Evolutionary conservation across 2,113 vertebrate genomes (phyloP), one percentile per base, ranked within the genome.

Genomic region (Peromyscus leucopus): DNA sequence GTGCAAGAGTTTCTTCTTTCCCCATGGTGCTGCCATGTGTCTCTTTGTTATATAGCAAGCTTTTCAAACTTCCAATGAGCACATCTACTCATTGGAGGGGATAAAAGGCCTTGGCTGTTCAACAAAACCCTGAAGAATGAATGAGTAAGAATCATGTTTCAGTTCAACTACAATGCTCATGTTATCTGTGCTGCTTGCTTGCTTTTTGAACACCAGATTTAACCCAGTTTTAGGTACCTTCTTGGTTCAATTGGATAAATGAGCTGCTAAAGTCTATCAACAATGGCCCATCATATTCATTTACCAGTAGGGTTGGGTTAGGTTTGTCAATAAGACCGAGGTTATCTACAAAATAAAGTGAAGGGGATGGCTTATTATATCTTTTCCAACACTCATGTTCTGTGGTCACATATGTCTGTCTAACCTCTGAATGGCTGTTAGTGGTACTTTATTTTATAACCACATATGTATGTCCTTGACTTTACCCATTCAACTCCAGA

Each of bases 401-500:
- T 94, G 26, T 87, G 61, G 67, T 55, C 67, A 76, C 10, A 61
- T 71, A 83, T 76, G 65, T 71, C 57, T 76, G 65, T 71, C 57
- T 90, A 85, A 69, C 11, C 33, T 87, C 22, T 76, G 65, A 94
- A 26, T 71, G 42, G 26, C 39, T 2, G 0, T 69, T 57, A 90
- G 48, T 33, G 89, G 82, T 78, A 90, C 12, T 83, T 96, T 72
- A 39, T 91, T 94, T 89, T 94, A 51, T 76, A 84, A 91, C 71
- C 78, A 89, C 71, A 93, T 48, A 48, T 71, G 72, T 78, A 42
- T 55, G 69, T 1, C 8, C 51, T 51, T 90, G n/a, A 79, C 36
- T 59, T 96, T 17, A 69, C 21, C 10, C n/a, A 91, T 95, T 86
- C 46, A 42, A 57, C 94, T 87, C 17, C 93, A 17, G 82, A 95